phyloP scores from a whole-genome alignment of 2,113 vertebrate species.

The Lutjanus erythropterus region DNA sequence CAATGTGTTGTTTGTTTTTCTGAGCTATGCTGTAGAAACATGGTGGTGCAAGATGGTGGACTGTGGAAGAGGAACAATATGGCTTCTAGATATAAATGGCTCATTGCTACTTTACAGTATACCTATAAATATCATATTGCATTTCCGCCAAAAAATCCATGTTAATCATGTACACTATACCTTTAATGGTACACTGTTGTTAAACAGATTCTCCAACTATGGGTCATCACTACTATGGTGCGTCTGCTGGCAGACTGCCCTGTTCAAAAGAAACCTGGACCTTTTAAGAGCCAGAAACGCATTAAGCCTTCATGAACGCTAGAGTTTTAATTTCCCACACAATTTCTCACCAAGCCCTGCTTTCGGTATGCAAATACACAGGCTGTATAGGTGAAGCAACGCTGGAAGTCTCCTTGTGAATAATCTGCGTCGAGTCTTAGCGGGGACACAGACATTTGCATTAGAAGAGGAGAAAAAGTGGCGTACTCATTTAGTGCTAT shows the following conservation, averaged over 20 bases:
- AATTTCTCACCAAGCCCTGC: not conserved
- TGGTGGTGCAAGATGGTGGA: too few species aligned
- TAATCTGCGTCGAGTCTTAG: slow-evolving; percentile 31
- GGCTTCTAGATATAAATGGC: too few species aligned
- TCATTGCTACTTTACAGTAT: too few species aligned
- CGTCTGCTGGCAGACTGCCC: not conserved
- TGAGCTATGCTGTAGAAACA: too few species aligned
- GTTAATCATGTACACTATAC: too few species aligned
- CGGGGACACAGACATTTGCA: slow-evolving; percentile 66
- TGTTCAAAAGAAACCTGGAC: not conserved
- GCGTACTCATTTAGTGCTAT: slow-evolving; percentile 32
- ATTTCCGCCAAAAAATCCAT: too few species aligned
- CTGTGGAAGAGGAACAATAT: too few species aligned
- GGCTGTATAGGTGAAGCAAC: slow-evolving; percentile 27
- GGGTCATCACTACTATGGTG: not conserved
- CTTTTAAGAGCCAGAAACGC: not conserved
- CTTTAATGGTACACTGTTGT: too few species aligned
- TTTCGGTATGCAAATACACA: slow-evolving; percentile 51
- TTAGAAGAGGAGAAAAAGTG: slow-evolving; percentile 61
- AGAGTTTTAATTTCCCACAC: not conserved
- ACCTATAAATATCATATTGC: too few species aligned
- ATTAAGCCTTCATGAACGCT: not conserved
- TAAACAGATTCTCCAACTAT: not conserved
- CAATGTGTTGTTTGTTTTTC: too few species aligned
- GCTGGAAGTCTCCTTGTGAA: slow-evolving; percentile 23